Evolutionary conservation across 2,797 vertebrate genomes (phyloP), one percentile per base, ranked within the genome.

Genomic region (Sebastes diploproa): DNA sequence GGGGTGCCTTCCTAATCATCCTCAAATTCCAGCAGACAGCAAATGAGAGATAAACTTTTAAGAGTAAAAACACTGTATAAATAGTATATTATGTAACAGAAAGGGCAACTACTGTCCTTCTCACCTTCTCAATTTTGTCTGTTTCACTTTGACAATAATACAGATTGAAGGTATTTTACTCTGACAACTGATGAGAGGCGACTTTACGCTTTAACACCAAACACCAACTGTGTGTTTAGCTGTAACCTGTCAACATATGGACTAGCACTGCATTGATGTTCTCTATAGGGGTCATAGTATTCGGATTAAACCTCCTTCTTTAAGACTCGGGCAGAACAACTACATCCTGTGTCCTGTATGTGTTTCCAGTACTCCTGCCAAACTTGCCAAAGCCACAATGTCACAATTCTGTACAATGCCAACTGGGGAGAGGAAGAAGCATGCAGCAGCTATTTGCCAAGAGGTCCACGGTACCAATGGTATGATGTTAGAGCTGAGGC

Each of bases 361-460:
- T 94, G 81, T 93, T 94, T 85, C 90, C 93, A 95, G 95, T 92
- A 88, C 89, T 91, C 46, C 82, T 81, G 84, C 84, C 77, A 83
- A 84, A 84, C 75, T 89, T 77, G 77, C 87, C 76, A 88, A 91
- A 83, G 88, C 87, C 84, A 95, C 95, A 96, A 96, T 98, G 95
- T 97, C 97, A 86, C 96, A 97, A 72, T 95, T 95, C 87, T 96
- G 95, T 94, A 96, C 96, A 93, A 96, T 96, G 95, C 92, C 94
- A 79, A 71, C 92, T 69, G 97, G 95, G 91, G 96, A 98, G 95
- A 97, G 95, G 94, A 97, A 96, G 93, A 96, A 96, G 88, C 94
- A 95, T 90, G 97, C 97, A 36, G 95, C 96, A 62, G 97, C 97
- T 94, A 97, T 99, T 95, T 96, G 97, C 93, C 95, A 93, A 92